Base-by-base conservation (phyloP, 2,797 vertebrate genomes). In the Gymnodraco acuticeps region DNA sequence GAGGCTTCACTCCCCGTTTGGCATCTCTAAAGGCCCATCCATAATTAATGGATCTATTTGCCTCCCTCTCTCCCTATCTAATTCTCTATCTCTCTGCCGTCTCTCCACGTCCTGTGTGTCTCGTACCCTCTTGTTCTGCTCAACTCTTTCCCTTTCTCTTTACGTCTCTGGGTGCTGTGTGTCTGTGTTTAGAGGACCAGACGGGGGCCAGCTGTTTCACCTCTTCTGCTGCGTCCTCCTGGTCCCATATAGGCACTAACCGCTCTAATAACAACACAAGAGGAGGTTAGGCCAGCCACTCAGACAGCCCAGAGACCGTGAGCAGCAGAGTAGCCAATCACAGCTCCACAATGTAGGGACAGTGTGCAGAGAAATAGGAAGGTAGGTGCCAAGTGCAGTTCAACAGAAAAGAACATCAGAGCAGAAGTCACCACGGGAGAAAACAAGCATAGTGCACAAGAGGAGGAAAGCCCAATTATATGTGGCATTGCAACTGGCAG, bases 21-120 rank as follows among this genome's bases (percentile, higher is more conserved):
- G 90, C 94, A 93, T 92, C 88, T 90, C 85, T 82, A 88, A 88
- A 93, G 89, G 84, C 90, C 87, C 72, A 92, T 94, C 80, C 91
- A 95, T 95, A 95, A 94, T 94, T 91, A 92, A 94, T 94, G 89
- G 84, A 41, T 87, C 87, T 87, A 82, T 93, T 91, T 91, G 86
- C 83, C 85, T 90, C 81, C 64, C 84, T 92, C 78, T 67, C 73
- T 81, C 70, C 58, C 75, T 75, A 79, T 85, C 85, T 87, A 73
- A 70, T 83, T 84, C 73, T 77, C 70, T 70, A 63, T 83, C 62
- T 74, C 66, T 77, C 54, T 69, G 64, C 73, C 48, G 10, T 83
- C 52, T 77, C 78, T 53, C 58, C 41, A 31, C 70, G 67, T 84
- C 13, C 80, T 51, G 41, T 59, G 43, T 86, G 73, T 82, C 84